Base-by-base conservation (phyloP, 2,888 invertebrate species). In the Drosophila paramelanica region DNA sequence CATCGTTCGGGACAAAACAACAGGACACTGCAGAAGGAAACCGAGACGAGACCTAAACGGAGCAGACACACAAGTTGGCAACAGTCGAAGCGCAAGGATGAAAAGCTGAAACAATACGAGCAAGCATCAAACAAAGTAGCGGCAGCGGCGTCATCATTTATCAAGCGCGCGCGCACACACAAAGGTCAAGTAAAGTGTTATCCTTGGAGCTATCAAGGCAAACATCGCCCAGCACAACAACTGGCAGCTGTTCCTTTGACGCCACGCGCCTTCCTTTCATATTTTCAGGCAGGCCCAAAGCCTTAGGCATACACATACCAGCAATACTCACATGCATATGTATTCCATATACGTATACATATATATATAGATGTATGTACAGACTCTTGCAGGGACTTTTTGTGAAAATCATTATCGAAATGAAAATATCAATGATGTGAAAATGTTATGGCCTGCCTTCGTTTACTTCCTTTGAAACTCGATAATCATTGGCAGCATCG, bases 121-220 rank as follows among this genome's bases (percentile, higher is more conserved):
- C 20, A 61, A 61, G 72, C 58, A 67, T 57, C 72, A 64, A 77
- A 58, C 67, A 67, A 61, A 76, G 78, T 52, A 49, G 65, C 52
- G 50, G 53, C 36, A 17, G 45, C n/a, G 38, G 14, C 42, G 81
- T 81, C 79, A 79, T 79, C 84, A 79, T 84, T 79, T 84, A 79
- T 84, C 84, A 83, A 75, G 52, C 64, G 64, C 77, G 59, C 25
- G 47, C 83, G 33, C 58, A 65, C 68, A 49, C 55, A 71, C 58
- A 83, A 80, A 77, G 81, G 81, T 81, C 81, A 81, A 86, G 70
- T 73, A 73, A 86, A 81, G 77, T 82, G 81, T 83, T 86, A 83
- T 81, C 81, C 87, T 86, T 81, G 87, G 38, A 69, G 80, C 60
- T 67, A 79, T 81, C 83, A 80, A 67, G 83, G 77, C 74, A 68